Base-by-base conservation (phyloP, 2,888 invertebrate genomes). In the Callimorpha dominula region DNA sequence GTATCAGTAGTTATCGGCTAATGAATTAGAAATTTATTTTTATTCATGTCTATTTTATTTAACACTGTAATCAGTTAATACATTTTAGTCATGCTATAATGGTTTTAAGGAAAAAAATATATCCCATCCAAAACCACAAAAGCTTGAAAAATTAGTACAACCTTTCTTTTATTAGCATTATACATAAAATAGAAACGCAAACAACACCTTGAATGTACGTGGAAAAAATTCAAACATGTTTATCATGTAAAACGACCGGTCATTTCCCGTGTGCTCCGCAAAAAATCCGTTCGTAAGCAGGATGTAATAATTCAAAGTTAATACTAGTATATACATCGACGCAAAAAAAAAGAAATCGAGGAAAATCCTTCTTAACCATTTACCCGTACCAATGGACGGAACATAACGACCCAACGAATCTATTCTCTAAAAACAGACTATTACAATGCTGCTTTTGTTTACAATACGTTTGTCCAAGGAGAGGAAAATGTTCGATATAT, bases 361-460 rank as follows among this genome's bases (percentile, higher is more conserved):
- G 75, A 80, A 81, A 83, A 83, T 80, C 83, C 80, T 71, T 76
- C 79, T 79, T 72, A 65, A 42, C 79, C 77, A 77, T 78, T 78
- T 79, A 78, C 79, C 78, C 79, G 64, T 62, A 76, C 78, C 76
- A 75, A 78, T 76, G 70, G 69, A 73, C 72, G 73, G 54, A 70
- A 75, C 78, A 67, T 79, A 81, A 83, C 76, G 76, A 80, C 76
- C 78, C 74, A 85, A 76, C 46, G 76, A 79, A 81, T 80, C 87
- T 87, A 89, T 90, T 87, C 84, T 79, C 70, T 63, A 79, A 74
- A 57, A 74, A 71, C 71, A 72, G 68, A 75, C 82, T 76, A 81
- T 84, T 85, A 83, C 86, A 88, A 85, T 84, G 86, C 88, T 83
- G 83, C 83, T 87, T 89, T 88, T 87, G 87, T 88, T 88, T 89